Conservation (phyloP, 2,113 vertebrate species). For the Mus pahari region DNA sequence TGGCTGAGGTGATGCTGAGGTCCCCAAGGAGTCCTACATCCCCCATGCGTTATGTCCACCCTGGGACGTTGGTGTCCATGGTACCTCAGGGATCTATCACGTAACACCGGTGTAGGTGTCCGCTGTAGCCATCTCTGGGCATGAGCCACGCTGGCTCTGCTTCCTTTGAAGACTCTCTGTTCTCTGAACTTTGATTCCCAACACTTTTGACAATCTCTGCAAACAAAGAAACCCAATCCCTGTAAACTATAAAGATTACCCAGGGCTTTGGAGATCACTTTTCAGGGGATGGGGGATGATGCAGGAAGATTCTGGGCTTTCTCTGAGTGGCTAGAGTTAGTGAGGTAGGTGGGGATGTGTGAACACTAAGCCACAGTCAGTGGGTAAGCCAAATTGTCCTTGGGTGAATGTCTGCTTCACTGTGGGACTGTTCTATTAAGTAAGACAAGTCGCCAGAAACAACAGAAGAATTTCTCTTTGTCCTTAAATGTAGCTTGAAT, state of each 20-base stretch:
- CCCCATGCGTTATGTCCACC: background rate
- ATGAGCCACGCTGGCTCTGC: background rate
- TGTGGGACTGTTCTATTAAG: background rate
- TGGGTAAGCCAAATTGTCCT: background rate
- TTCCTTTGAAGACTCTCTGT: background rate
- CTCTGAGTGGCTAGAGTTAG: background rate
- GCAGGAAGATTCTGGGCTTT: background rate
- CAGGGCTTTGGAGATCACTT: background rate
- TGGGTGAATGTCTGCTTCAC: slow-evolving; percentile 26
- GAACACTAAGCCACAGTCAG: background rate
- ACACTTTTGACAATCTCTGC: slow-evolving; percentile 36
- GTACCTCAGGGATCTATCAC: background rate
- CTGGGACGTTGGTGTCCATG: background rate
- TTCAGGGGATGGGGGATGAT: background rate
- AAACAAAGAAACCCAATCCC: background rate
- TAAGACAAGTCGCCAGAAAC: slow-evolving; percentile 40
- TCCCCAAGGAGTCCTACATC: background rate
- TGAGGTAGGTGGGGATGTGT: accelerated
- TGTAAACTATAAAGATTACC: background rate
- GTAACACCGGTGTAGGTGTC: background rate
- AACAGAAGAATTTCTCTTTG: slow-evolving; percentile 71
- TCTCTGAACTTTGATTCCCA: background rate
- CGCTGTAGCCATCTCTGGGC: background rate
- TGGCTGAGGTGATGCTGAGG: background rate
- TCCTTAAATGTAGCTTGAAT: slow-evolving; percentile 65